Evolutionary conservation across 2,113 vertebrate species (phyloP).

Genomic region (Microtus ochrogaster): DNA sequence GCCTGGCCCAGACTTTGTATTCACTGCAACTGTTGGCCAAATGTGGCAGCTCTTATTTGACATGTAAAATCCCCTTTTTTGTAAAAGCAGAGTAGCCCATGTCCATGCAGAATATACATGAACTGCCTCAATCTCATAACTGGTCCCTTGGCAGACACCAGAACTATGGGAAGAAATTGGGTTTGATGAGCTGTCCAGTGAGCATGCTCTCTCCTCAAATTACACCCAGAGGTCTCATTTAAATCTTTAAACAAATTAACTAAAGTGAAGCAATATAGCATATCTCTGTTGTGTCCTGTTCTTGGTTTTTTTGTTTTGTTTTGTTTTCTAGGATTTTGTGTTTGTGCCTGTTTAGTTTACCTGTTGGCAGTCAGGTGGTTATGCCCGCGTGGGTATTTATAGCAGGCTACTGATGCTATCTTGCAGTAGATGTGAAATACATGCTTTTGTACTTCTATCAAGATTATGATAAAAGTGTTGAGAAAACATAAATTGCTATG

Average conservation of each 20-base stretch:
- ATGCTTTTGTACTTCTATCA: background rate
- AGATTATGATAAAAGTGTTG: background rate
- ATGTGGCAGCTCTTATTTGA: background rate
- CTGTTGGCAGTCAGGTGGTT: background rate
- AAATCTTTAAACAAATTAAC: constrained; percentile 12
- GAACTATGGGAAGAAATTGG: constrained; percentile 3
- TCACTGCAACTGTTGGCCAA: background rate
- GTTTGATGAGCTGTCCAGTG: constrained; percentile 34
- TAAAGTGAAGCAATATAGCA: background rate
- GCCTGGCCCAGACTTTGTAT: background rate
- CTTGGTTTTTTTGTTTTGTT: background rate
- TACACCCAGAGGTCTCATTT: background rate
- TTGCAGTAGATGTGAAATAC: background rate
- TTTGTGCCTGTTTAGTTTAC: background rate
- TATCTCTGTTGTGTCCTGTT: background rate
- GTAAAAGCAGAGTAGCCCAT: background rate
- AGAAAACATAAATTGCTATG: background rate
- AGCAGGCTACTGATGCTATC: background rate
- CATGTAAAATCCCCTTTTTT: constrained; percentile 21
- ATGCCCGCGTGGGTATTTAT: background rate
- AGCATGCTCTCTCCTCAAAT: background rate
- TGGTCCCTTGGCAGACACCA: background rate
- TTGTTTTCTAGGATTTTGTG: background rate
- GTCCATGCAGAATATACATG: constrained; percentile 35
- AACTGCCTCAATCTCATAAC: background rate